Percentiles rank a stretch among this genome's conserved stretches.
These are phyloP conservation scores for Enteromius paludinosus DNA, from an alignment of 2,797 vertebrate genomes.

Conservation along the genomic window DNA sequence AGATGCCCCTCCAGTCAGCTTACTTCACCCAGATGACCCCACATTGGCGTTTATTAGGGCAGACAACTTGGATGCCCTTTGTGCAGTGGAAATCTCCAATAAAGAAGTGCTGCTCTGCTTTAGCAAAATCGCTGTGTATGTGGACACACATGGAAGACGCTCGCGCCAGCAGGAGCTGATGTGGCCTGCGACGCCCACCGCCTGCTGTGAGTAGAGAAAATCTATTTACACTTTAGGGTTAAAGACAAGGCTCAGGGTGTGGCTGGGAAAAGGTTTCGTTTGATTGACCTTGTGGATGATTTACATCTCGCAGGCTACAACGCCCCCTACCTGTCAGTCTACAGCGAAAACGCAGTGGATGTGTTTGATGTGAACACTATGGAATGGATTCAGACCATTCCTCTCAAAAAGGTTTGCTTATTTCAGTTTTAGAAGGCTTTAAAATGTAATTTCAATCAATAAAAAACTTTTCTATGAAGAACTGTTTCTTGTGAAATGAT, in stretches of 20 bases:
- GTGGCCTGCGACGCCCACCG: constrained; percentile 92
- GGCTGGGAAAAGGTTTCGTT: not conserved
- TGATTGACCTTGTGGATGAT: constrained; percentile 7
- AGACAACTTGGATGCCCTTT: constrained; percentile 89
- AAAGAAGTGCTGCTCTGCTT: constrained; percentile 99
- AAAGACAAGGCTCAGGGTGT: not conserved
- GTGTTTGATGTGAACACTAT: constrained; percentile 97
- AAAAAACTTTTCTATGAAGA: not conserved
- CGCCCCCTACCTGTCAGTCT: constrained; percentile 96
- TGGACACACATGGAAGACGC: constrained; percentile 95
- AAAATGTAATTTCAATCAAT: not conserved
- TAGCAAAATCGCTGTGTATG: constrained; percentile 93
- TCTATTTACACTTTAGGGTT: not conserved
- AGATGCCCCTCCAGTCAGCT: constrained; percentile 83
- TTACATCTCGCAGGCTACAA: constrained; percentile 86
- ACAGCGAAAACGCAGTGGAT: constrained; percentile 97
- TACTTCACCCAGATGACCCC: constrained; percentile 94
- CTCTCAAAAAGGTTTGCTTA: constrained; percentile 91
- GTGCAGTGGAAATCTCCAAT: constrained; percentile 95
- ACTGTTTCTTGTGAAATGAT: not conserved
- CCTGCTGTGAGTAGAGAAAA: constrained; percentile 88
- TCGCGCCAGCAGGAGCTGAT: constrained; percentile 98
- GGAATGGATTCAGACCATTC: constrained; percentile 99
- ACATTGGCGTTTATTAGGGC: constrained; percentile 94
- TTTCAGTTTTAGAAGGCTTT: not conserved